Conservation (phyloP, 2,113 vertebrate genomes). For the Shinisaurus crocodilurus region DNA sequence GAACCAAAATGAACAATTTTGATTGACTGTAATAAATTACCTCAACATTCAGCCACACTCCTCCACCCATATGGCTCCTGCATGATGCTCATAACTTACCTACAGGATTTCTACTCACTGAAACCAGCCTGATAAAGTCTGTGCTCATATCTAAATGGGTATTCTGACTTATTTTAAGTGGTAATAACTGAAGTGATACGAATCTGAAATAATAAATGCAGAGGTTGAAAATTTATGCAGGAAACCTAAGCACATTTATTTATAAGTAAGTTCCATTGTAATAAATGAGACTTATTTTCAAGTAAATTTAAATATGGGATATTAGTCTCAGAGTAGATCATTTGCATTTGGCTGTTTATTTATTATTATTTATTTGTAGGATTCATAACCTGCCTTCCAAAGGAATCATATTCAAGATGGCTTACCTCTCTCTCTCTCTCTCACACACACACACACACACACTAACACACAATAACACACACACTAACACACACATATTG, state of each 20-base stretch:
- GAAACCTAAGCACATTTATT: background rate
- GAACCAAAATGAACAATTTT: constrained; percentile 47
- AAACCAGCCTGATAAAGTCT: constrained; percentile 31
- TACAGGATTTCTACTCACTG: constrained; percentile 41
- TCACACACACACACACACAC: no score
- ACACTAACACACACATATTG: no score
- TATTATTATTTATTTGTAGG: background rate
- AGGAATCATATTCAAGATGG: background rate
- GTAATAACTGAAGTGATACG: background rate
- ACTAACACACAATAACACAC: no score
- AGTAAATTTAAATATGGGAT: background rate
- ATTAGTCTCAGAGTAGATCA: background rate
- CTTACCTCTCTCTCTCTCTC: no score
- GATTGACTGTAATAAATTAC: constrained; percentile 57
- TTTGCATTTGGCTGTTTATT: background rate
- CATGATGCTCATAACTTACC: constrained; percentile 45
- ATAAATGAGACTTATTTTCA: background rate
- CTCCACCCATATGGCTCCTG: constrained; percentile 41
- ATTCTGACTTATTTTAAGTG: background rate
- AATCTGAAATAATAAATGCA: background rate
- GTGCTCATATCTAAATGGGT: background rate
- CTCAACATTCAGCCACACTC: constrained; percentile 45
- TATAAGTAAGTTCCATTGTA: background rate
- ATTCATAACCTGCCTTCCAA: background rate
- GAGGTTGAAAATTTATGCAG: background rate